phyloP scores from a whole-genome alignment of 1,140 invertebrate species.

The Glossosoma conforme region DNA sequence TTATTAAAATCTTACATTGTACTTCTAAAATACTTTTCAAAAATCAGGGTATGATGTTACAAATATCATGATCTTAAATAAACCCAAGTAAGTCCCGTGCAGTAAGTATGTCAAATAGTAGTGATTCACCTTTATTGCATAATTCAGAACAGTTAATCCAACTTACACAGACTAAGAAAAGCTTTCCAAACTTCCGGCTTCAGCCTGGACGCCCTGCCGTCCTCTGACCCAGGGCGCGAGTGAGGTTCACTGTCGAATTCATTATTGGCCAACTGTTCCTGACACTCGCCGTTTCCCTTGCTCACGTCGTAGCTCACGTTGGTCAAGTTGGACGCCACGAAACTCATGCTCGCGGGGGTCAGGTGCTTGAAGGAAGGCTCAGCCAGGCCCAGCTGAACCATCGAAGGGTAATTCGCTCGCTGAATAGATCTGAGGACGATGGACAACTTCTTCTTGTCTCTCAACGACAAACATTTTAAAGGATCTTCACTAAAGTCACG shows the following conservation, averaged over 20 bases:
- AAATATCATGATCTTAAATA: too few relatives aligned
- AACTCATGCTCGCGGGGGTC: constrained; percentile 44
- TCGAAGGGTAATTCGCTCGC: constrained; percentile 41
- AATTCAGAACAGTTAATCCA: neutral
- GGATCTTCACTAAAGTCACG: constrained; percentile 48
- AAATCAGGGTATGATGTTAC: too few relatives aligned
- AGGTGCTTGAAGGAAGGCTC: constrained; percentile 8
- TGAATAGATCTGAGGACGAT: constrained; percentile 45
- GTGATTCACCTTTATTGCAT: too few relatives aligned
- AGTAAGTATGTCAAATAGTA: too few relatives aligned
- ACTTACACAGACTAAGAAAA: constrained; percentile 46
- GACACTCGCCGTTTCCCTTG: constrained; percentile 32
- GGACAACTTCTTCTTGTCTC: constrained; percentile 46
- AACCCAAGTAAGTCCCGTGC: too few relatives aligned
- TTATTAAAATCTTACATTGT: too few relatives aligned
- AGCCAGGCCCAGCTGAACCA: constrained; percentile 42
- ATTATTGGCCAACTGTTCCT: constrained; percentile 18
- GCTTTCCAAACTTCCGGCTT: constrained; percentile 51
- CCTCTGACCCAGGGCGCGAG: constrained; percentile 36
- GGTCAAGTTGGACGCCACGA: constrained; percentile 46
- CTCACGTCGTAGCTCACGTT: constrained; percentile 48
- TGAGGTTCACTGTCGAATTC: constrained; percentile 39
- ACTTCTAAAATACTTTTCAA: too few relatives aligned
- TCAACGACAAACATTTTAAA: constrained; percentile 40
- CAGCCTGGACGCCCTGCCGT: constrained; percentile 45